Evolutionary conservation across 2,888 invertebrate species (phyloP).

Genomic region (Oscheius sp.): DNA sequence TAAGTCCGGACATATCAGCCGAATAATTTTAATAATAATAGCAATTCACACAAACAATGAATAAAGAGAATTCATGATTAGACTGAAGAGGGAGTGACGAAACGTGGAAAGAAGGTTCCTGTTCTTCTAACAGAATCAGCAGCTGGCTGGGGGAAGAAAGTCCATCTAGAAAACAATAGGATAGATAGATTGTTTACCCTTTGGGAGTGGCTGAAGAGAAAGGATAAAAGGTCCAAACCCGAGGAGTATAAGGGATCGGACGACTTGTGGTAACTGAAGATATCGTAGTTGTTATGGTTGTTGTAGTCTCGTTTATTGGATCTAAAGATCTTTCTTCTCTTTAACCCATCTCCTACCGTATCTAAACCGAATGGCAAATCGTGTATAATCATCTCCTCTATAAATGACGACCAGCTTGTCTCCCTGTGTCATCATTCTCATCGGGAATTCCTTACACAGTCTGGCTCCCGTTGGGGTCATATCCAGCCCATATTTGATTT

Average conservation of each 20-base stretch:
- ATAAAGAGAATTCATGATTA: neutral
- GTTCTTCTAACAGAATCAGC: no score
- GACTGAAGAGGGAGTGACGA: neutral
- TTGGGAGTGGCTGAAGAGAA: no score
- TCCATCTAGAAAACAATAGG: no score
- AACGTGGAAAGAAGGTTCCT: neutral
- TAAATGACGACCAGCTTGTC: constrained; percentile 49
- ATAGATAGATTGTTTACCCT: no score
- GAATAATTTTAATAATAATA: no score
- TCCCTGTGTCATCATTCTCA: constrained; percentile 29
- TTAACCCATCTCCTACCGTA: neutral
- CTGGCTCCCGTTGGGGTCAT: constrained; percentile 50
- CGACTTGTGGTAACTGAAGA: neutral
- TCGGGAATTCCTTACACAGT: neutral
- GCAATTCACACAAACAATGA: no score
- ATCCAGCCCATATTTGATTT: constrained; percentile 60
- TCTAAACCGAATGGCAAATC: neutral
- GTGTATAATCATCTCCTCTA: constrained; percentile 25
- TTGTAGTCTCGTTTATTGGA: no score
- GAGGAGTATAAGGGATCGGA: no score
- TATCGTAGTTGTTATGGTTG: no score
- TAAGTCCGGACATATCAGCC: no score
- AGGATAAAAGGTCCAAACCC: no score
- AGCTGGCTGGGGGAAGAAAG: no score
- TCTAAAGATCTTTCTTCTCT: neutral